A percentile compares a stretch with the other conserved stretches of the same genome.
These are phyloP conservation scores for Oeneis ivallda DNA, from an alignment of 2,888 invertebrate genomes.

Conservation along the genomic window DNA sequence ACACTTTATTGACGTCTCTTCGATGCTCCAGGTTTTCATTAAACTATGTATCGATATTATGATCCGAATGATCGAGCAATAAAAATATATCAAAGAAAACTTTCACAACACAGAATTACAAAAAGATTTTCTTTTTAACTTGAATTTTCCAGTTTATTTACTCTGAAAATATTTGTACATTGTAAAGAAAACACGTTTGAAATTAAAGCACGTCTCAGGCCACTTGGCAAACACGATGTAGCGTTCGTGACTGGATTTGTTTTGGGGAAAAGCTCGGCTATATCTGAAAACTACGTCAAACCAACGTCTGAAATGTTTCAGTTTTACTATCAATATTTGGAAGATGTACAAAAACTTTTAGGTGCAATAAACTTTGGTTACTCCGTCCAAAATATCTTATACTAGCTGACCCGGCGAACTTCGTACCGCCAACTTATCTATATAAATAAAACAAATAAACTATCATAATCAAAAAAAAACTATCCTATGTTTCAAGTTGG, in stretches of 20 bases:
- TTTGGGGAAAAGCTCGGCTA: conserved; percentile 46
- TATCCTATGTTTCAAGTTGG: too few relatives aligned
- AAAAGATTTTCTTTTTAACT: neutral
- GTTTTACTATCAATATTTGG: conserved; percentile 9
- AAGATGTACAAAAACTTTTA: conserved; percentile 7
- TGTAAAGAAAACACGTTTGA: neutral
- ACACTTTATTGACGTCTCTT: neutral
- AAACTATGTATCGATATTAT: neutral
- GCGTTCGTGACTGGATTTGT: conserved; percentile 45
- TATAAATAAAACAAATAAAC: too few relatives aligned
- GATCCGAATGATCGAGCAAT: too few relatives aligned
- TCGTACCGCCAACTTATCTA: too few relatives aligned
- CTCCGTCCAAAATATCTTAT: neutral
- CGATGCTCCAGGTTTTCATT: conserved; percentile 1
- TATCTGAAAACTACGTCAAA: conserved; percentile 24
- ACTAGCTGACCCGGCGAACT: too few relatives aligned
- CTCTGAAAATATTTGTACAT: neutral
- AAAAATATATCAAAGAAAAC: too few relatives aligned
- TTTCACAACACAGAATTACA: too few relatives aligned
- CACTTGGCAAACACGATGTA: conserved; percentile 40
- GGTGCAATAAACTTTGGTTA: conserved; percentile 10
- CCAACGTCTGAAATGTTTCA: neutral
- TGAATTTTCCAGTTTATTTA: neutral
- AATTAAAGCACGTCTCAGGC: conserved; percentile 13
- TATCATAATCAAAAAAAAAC: too few relatives aligned